Conservation (phyloP, 2,797 vertebrate genomes). For the Microhierax caerulescens region DNA sequence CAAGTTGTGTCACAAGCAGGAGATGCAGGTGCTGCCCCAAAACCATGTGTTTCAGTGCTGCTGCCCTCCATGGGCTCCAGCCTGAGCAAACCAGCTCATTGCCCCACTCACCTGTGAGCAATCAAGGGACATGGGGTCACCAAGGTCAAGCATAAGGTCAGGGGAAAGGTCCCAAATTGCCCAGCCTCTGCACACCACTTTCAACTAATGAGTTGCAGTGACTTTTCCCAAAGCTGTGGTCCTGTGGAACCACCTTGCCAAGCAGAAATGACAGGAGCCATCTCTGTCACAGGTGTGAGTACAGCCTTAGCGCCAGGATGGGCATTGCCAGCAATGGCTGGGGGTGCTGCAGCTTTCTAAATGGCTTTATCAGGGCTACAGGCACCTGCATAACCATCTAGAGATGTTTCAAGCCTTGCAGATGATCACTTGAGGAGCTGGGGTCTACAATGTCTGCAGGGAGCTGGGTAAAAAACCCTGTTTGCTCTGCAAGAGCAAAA, state of each 20-base stretch:
- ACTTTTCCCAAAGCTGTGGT: neutral
- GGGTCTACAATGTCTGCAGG: fast-evolving
- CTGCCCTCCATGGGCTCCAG: fast-evolving
- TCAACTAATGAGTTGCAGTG: fast-evolving
- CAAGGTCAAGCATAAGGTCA: neutral
- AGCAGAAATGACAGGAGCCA: neutral
- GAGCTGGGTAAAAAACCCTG: neutral
- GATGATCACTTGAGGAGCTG: neutral
- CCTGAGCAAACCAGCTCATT: neutral
- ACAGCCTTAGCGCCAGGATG: fast-evolving
- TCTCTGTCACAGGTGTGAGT: neutral
- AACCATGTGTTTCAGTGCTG: fast-evolving
- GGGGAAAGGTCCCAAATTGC: neutral
- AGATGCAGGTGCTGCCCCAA: neutral
- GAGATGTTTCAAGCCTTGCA: neutral
- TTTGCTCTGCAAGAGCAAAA: neutral
- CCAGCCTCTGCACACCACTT: neutral
- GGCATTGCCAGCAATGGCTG: neutral
- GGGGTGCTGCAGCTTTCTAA: neutral
- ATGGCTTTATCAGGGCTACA: fast-evolving
- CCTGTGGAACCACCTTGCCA: neutral
- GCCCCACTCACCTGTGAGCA: neutral
- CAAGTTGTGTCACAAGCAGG: fast-evolving
- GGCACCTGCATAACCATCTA: fast-evolving
- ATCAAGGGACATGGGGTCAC: neutral